phyloP scores from a whole-genome alignment of 2,797 vertebrate species.

The Iguana delicatissima region DNA sequence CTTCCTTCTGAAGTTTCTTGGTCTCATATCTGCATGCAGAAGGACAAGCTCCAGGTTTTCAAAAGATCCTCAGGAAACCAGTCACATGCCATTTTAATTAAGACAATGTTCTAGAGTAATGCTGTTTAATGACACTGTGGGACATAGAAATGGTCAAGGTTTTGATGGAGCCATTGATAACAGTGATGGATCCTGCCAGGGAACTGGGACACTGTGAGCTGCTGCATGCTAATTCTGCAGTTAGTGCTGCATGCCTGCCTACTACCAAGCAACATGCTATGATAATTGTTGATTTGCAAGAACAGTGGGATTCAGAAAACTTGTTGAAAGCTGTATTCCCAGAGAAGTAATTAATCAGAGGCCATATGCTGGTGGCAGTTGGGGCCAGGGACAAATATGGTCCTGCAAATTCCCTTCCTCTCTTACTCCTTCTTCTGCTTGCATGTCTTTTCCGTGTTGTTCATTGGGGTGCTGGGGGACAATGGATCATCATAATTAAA shows the following conservation, averaged over 20 bases:
- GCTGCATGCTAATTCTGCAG: neutral
- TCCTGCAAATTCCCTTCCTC: neutral
- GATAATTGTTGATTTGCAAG: neutral
- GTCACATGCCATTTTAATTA: neutral
- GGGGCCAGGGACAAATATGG: neutral
- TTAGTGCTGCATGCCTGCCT: neutral
- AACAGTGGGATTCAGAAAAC: too few species aligned
- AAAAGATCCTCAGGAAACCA: neutral
- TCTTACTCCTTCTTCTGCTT: neutral
- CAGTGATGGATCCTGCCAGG: neutral
- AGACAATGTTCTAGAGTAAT: neutral
- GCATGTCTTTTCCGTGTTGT: neutral
- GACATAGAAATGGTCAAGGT: neutral
- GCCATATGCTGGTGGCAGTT: neutral
- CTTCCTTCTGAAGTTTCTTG: fast-evolving
- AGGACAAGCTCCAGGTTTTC: neutral
- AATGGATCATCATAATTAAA: too few species aligned
- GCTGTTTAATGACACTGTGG: neutral
- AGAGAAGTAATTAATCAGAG: neutral
- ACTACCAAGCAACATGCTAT: neutral
- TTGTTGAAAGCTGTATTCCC: neutral
- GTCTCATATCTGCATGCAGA: neutral
- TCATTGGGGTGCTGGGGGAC: too few species aligned
- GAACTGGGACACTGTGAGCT: neutral
- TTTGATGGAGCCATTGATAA: neutral